Evolutionary conservation across 2,888 invertebrate genomes (phyloP).

Genomic region (Lasioglossum marginatum): DNA sequence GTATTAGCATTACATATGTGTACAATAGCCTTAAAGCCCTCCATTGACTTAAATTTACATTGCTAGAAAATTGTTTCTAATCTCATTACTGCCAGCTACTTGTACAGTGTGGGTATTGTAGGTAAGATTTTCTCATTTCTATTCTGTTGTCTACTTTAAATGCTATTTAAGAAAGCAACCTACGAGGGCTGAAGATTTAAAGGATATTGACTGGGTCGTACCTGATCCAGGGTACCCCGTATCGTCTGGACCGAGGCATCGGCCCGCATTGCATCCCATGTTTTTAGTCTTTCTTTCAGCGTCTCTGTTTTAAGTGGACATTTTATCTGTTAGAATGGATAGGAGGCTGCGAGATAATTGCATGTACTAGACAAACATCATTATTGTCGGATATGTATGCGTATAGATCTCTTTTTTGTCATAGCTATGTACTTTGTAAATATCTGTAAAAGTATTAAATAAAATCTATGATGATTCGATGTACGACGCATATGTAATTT

Average conservation of each 20-base stretch:
- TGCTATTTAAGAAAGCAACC: constrained; percentile 74
- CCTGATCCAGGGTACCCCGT: constrained; percentile 84
- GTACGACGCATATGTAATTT: constrained; percentile 23
- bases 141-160: constrained; percentile 59
- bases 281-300: constrained; percentile 83
- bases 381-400: constrained; percentile 49
- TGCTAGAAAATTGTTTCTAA: constrained; percentile 52
- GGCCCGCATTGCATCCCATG: constrained; percentile 84
- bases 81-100: constrained; percentile 61
- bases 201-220: constrained; percentile 83
- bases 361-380: constrained; percentile 76
- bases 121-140: constrained; percentile 44
- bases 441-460: constrained; percentile 52
- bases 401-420: constrained; percentile 38
- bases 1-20: constrained; percentile 46
- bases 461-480: constrained; percentile 39
- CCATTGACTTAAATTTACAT: constrained; percentile 45
- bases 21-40: constrained; percentile 56
- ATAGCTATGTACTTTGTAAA: constrained; percentile 46
- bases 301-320: constrained; percentile 84
- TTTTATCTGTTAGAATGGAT: constrained; percentile 82
- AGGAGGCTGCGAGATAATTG: constrained; percentile 81
- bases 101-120: constrained; percentile 47
- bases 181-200: constrained; percentile 80
- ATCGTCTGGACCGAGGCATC: constrained; percentile 84